Evolutionary conservation across 2,888 invertebrate genomes (phyloP), one percentile per base, ranked within the genome.

Genomic region (Leptarthrus brevirostris): DNA sequence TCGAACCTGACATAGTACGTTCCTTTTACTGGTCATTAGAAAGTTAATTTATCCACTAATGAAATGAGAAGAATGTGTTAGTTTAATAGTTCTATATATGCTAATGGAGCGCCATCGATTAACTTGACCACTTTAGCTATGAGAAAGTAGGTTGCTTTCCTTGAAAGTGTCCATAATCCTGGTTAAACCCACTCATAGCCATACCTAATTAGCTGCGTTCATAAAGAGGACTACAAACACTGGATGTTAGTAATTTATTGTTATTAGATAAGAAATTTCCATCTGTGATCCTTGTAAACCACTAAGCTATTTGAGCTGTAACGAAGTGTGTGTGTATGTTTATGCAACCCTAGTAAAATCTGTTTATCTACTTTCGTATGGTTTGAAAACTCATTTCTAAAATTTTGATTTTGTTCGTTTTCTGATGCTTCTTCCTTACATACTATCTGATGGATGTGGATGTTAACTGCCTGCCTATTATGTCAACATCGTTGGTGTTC

Each of bases 401-500:
- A 69, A 69, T 69, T 52, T 34, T 49, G 34, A 52, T 69, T 69
- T 52, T 52, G 34, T 69, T 49, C 30, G 49, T 24, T 49, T 52
- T 18, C 52, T 69, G 26, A 14, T 30, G 54, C 14, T n/a, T 54
- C 44, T 40, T 30, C 18, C 26, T 47, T 52, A 26, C 14, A 18
- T 24, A 47, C 66, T 72, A 6, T 73, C 66, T 49, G 56, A 44
- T 66, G 54, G 26, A 53, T 69, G 72, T 69, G 49, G 58, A 69
- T 75, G 75, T 69, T 75, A 69, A 73, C 66, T 75, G 75, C 64
- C 74, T 74, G 72, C 54, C 54, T 12, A 74, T 64, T 69, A 52
- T 69, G 69, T 69, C 52, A 69, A 69, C 69, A 69, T 30, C 69
- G 34, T 30, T 69, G 52, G 52, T 69, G 52, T 69, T 56, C 72